Evolutionary conservation across 2,888 invertebrate genomes (phyloP), one percentile per base, ranked within the genome.

Genomic region (Oscheius sp.): DNA sequence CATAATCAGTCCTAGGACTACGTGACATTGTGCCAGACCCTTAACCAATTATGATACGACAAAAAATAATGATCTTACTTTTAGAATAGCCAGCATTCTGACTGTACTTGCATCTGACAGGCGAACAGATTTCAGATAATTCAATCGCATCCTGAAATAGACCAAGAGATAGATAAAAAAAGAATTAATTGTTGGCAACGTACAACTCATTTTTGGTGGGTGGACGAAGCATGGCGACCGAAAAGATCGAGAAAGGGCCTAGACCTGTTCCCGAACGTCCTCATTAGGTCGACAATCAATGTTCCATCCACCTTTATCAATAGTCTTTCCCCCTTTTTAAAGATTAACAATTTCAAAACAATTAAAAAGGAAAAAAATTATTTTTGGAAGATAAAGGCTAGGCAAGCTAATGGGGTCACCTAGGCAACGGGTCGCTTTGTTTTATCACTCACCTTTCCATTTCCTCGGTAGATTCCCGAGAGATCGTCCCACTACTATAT

Each of bases 1-100:
- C 78, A 82, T 78, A 17, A 77, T 67, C 47, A 77, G 69, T 4
- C 80, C 80, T 12, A 82, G 70, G 8, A 82, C 71, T 20, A 81
- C 77, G 66, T 82, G 82, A n/a, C 76, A 69, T 72, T 82, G 78
- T 14, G 82, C 80, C 49, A 82, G 45, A 5, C 72, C 74, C 82
- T 82, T 67, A 51, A 82, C 12, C 47, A 4, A n/a, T 45, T 30
- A 26, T 20, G n/a, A n/a, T n/a, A n/a, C n/a, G n/a, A n/a, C n/a
- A n/a, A n/a, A n/a, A n/a, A n/a, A n/a, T n/a, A n/a, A n/a, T 12
- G n/a, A 12, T 41, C 49, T 54, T 28, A 78, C 79, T 68, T 77
- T 77, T 8, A 79, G 49, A n/a, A 74, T 47, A 2, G 70, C 68
- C 45, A 76, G 47, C 78, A 75, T 75, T 67, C 71, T 75, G 26